Base-by-base conservation (phyloP, 1,140 invertebrate genomes). In the Bombus waltoni region DNA sequence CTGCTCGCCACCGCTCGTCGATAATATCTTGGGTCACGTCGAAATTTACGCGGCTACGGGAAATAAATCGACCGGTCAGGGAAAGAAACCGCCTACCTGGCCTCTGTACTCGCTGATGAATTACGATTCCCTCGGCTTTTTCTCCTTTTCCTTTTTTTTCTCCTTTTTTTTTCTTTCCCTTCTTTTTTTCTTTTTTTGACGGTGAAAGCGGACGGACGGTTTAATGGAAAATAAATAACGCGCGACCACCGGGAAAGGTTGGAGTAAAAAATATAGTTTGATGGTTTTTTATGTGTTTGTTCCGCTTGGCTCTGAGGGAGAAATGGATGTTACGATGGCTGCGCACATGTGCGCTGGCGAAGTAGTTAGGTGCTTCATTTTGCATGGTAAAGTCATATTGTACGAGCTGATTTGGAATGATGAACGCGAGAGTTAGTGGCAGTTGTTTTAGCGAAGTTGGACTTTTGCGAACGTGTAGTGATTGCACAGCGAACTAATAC, bases 201-300 rank as follows among this genome's bases (percentile, higher is more conserved):
- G 32, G 71, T 35, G 71, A 65, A 75, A 82, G 32, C 81, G 40
- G 18, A 18, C 57, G 18, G 59, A 65, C 59, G 57, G 57, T 78
- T 78, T 78, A 82, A 82, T 82, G 32, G 81, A 75, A 82, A 75
- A 82, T 82, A 44, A 65, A 82, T 75, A 75, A 65, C 40, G 25
- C 70, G 22, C 28, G 74, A 25, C 32, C 25, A n/a, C 11, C 57
- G 53, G 38, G 38, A 3, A n/a, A 77, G 38, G 57, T 38, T 32
- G 15, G 28, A 6, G 15, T 28, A 62, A 32, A 78, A 77, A 76
- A 65, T 42, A 42, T 40, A 38, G 57, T 65, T 40, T 35, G 75
- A 32, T n/a, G 38, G 38, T 78, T 78, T 66, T 77, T 65, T 77
- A 32, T 65, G 28, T 65, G 28, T 42, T 42, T 78, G 38, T 38